Percentiles rank a stretch among this genome's conserved stretches.
phyloP scores from a whole-genome alignment of 2,113 vertebrate genomes.

The Oncorhynchus mykiss region DNA sequence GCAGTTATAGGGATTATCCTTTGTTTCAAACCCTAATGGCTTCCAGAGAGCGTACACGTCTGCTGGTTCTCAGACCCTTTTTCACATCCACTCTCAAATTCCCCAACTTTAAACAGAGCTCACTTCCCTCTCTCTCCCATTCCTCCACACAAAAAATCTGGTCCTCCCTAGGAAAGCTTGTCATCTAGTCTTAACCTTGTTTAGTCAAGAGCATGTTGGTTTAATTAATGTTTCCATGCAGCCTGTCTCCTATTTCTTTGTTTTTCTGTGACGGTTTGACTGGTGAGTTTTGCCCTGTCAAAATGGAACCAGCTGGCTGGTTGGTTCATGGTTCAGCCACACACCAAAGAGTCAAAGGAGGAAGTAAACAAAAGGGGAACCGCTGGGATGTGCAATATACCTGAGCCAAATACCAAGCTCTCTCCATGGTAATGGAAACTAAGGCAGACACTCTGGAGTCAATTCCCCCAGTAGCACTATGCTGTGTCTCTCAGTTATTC shows the following conservation, averaged over 20 bases:
- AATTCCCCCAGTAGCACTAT: too few relatives aligned
- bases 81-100: constrained; percentile 8
- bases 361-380: background rate
- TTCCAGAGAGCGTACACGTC: constrained; percentile 10
- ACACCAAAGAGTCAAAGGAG: constrained; percentile 15
- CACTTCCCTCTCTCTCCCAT: background rate
- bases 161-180: constrained; percentile 18
- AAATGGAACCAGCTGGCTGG: constrained; percentile 52
- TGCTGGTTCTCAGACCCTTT: constrained; percentile 6
- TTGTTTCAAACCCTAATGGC: constrained; percentile 12
- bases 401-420: background rate
- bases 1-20: background rate
- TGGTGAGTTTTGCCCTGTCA: constrained; percentile 35
- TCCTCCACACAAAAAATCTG: constrained; percentile 10
- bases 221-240: constrained; percentile 48
- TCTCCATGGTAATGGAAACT: background rate
- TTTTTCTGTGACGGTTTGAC: constrained; percentile 36
- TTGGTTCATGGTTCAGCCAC: constrained; percentile 21
- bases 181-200: constrained; percentile 18
- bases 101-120: constrained; percentile 3
- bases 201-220: constrained; percentile 46
- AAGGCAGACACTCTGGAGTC: too few relatives aligned
- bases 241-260: constrained; percentile 28
- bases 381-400: constrained; percentile 5
- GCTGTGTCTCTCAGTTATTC: too few relatives aligned